Conservation (phyloP, 2,797 vertebrate genomes). For the Rhadinocentrus ornatus region DNA sequence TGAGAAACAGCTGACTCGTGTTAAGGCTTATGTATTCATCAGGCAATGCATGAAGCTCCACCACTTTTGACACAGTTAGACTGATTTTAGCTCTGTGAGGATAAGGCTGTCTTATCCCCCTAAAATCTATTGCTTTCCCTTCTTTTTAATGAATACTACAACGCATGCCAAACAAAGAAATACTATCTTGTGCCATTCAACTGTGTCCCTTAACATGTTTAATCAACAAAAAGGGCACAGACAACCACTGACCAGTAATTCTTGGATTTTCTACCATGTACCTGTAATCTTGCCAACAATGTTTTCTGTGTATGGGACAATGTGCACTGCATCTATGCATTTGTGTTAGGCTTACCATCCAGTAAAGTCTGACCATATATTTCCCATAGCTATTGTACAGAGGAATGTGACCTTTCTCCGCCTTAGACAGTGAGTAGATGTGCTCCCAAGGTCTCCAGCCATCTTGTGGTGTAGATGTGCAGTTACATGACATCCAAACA, state of each 20-base stretch:
- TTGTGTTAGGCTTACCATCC: conserved; percentile 86
- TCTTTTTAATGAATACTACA: conserved; percentile 30
- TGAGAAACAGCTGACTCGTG: conserved; percentile 58
- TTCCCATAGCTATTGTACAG: conserved; percentile 92
- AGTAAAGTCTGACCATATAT: conserved; percentile 91
- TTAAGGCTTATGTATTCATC: conserved; percentile 65
- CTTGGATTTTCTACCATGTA: not conserved
- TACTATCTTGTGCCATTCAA: conserved; percentile 19
- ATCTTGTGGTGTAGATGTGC: conserved; percentile 46
- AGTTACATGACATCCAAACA: conserved; percentile 84
- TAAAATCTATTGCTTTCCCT: conserved; percentile 11
- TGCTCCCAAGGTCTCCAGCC: conserved; percentile 95
- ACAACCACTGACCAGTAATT: conserved; percentile 9
- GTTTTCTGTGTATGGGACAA: not conserved
- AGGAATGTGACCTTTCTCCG: conserved; percentile 83
- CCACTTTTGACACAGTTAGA: conserved; percentile 51
- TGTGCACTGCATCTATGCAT: conserved; percentile 2
- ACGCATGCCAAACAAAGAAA: conserved; percentile 32
- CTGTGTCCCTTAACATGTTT: conserved; percentile 3
- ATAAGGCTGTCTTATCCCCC: conserved; percentile 48
- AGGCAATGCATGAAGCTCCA: conserved; percentile 42
- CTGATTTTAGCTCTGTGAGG: conserved; percentile 62
- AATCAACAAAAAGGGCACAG: conserved; percentile 3
- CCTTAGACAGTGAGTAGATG: conserved; percentile 93
- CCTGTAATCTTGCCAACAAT: not conserved